Evolutionary conservation across 2,888 invertebrate species (phyloP).

Genomic region (Lithophane socia): DNA sequence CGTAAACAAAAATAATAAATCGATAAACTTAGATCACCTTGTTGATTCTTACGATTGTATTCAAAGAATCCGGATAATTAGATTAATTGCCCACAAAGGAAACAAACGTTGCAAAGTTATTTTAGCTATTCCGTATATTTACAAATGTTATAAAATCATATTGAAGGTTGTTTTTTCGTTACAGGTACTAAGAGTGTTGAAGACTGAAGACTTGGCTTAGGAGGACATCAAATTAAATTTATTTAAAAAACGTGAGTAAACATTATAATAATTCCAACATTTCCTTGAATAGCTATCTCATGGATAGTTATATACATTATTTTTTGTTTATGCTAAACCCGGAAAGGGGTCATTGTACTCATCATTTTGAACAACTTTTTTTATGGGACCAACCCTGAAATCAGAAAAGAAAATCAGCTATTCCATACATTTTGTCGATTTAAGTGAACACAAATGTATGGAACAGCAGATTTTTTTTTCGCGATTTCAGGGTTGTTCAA

Average conservation of each 20-base stretch:
- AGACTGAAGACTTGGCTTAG: slow-evolving; percentile 69
- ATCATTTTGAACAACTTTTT: too few species aligned
- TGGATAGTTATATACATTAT: not conserved
- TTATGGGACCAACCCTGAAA: too few species aligned
- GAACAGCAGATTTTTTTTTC: too few species aligned
- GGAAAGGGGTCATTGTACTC: too few species aligned
- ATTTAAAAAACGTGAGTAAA: slow-evolving; percentile 59
- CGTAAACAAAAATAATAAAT: slow-evolving; percentile 37
- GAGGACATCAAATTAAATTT: slow-evolving; percentile 37
- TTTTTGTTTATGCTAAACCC: too few species aligned
- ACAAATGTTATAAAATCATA: slow-evolving; percentile 45
- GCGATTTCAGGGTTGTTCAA: too few species aligned
- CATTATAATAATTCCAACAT: not conserved
- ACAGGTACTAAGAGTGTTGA: slow-evolving; percentile 68
- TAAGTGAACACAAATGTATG: too few species aligned
- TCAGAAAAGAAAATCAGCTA: too few species aligned
- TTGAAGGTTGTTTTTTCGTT: slow-evolving; percentile 58
- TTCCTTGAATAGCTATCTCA: slow-evolving; percentile 3
- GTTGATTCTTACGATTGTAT: slow-evolving; percentile 40
- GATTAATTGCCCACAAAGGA: slow-evolving; percentile 51
- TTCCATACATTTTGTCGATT: too few species aligned
- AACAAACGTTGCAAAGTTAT: slow-evolving; percentile 39
- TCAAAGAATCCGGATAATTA: slow-evolving; percentile 57
- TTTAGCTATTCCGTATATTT: slow-evolving; percentile 22
- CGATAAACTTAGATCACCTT: slow-evolving; percentile 51